These are phyloP conservation scores for Enteromius anoplus DNA, from an alignment of 2,797 vertebrate genomes.

Conservation along the genomic window DNA sequence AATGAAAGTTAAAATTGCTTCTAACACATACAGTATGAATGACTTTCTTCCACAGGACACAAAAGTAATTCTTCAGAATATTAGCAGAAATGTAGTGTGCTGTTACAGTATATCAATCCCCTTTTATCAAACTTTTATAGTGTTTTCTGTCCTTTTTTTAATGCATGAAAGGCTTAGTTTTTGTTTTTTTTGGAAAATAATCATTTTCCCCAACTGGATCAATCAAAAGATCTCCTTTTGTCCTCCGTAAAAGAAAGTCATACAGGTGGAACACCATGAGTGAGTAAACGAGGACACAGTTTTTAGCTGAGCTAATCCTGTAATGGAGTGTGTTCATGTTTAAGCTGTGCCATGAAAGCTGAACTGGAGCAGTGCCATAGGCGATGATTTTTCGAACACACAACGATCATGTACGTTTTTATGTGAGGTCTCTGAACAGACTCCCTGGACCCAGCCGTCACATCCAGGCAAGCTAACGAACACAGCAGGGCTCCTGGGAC, in stretches of 20 bases:
- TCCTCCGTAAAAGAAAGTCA: background rate
- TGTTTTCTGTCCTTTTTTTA: background rate
- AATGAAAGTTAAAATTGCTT: background rate
- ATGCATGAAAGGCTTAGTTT: background rate
- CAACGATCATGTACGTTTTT: conserved; percentile 11
- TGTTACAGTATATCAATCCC: too few relatives aligned
- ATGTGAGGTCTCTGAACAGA: background rate
- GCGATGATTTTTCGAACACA: background rate
- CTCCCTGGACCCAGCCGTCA: background rate
- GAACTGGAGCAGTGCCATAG: conserved; percentile 18
- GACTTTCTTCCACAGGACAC: background rate
- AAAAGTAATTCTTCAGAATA: background rate
- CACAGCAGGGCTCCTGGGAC: conserved; percentile 22
- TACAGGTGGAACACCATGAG: background rate
- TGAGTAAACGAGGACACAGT: background rate
- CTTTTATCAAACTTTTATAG: background rate
- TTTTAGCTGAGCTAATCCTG: conserved; percentile 1
- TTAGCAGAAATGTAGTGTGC: background rate
- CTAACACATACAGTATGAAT: background rate
- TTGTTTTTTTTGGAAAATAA: background rate
- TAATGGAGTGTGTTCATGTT: conserved; percentile 18
- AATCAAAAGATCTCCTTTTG: background rate
- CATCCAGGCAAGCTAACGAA: conserved; percentile 19
- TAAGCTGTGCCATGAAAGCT: conserved; percentile 13
- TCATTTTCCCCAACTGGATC: background rate